Base-by-base conservation (phyloP, 2,797 vertebrate genomes). In the Brachymystax lenok region DNA sequence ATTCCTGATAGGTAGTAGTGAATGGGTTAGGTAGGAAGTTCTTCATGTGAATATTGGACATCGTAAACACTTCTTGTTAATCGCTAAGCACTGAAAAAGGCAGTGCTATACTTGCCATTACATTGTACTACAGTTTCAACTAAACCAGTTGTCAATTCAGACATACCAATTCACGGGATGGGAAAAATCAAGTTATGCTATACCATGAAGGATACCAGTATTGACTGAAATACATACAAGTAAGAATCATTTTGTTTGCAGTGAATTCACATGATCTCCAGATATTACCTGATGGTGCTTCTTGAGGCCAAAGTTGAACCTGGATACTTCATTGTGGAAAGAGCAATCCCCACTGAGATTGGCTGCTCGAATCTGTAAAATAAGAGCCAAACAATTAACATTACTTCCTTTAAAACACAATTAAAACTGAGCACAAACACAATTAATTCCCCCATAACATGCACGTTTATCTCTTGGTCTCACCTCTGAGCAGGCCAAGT, bases 291-390 rank as follows among this genome's bases (percentile, higher is more conserved):
- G 96, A 77, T 98, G 98, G 81, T 99, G 98, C 77, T 92, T 74
- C 88, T 97, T 98, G 68, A 99, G 76, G 81, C 98, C 97, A 67
- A 99, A 98, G 89, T 95, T 95, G 74, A 97, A 95, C 61, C 96
- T 94, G 71, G 92, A 68, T 4, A 96, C 77, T 91, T 99, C 98
- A 51, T 94, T 98, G 74, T 74, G 63, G 71, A 99, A 94, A 8
- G 97, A 91, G 80, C 98, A 99, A 84, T 99, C 98, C 69, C 97
- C 98, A 82, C 98, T 99, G 33, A 99, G 97, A 91, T 97, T 99
- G 73, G 98, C 98, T 3, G 98, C 98, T 78, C 98, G 95, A 74
- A 99, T 95, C 98, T 99, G 82, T 77, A 80, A 81, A 73, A 77
- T 63, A 54, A 78, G 63, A 5, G 13, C 56, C 12, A 56, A 21